A percentile compares a stretch with the other conserved stretches of the same genome.
These are phyloP conservation scores for Antechinus flavipes DNA, from an alignment of 2,113 vertebrate species.

Conservation along the genomic window DNA sequence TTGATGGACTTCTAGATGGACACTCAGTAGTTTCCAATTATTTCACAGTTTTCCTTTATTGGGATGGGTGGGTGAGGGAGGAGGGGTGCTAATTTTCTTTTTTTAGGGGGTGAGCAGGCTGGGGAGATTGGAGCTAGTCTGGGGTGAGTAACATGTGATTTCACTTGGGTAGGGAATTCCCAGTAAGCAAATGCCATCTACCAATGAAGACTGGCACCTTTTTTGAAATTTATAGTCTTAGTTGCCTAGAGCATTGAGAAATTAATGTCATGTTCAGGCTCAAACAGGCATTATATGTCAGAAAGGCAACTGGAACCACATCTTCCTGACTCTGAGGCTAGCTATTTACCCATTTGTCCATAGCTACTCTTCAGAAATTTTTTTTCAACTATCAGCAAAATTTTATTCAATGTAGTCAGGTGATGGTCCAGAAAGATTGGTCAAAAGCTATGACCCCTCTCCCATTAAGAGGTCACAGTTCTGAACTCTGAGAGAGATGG, in stretches of 20 bases:
- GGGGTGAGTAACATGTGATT: not conserved
- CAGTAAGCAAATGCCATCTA: not conserved
- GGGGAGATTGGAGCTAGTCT: not conserved
- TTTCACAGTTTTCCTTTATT: not conserved
- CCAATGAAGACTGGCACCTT: not conserved
- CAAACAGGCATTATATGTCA: not conserved
- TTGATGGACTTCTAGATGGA: too few relatives aligned
- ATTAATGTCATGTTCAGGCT: not conserved
- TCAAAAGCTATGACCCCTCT: not conserved
- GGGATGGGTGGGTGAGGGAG: too few relatives aligned
- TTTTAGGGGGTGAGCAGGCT: not conserved
- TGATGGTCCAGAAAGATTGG: not conserved
- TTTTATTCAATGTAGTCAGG: not conserved
- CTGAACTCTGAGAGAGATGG: not conserved
- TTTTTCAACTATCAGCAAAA: too few relatives aligned
- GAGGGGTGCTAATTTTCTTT: not conserved
- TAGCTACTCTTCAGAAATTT: not conserved
- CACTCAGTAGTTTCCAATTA: too few relatives aligned
- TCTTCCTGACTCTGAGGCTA: not conserved
- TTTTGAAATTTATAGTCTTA: not conserved
- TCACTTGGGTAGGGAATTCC: not conserved
- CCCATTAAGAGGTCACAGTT: not conserved
- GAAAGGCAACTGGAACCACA: not conserved
- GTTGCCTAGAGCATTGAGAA: not conserved
- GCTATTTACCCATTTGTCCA: not conserved